These are phyloP conservation scores for Apostichopus parvimensis DNA, from an alignment of 35 echinoderm and acorn worm genomes.

Conservation along the genomic window DNA sequence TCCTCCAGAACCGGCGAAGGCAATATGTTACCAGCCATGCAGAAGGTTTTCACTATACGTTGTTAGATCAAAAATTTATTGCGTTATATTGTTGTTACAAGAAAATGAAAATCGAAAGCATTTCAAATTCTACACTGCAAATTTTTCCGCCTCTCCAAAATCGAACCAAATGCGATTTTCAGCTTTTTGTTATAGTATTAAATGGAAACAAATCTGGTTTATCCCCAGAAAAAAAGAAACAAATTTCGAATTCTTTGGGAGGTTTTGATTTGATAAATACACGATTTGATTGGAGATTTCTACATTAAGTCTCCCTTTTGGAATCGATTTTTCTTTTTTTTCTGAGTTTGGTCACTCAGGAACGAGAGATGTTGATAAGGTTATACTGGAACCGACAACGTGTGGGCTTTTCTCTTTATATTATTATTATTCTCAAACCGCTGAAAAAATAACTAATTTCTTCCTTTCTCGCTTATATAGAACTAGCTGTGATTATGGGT, in stretches of 20 bases:
- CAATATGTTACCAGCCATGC: conserved; percentile 34
- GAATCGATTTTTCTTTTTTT: neutral
- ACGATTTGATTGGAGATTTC: conserved; percentile 14
- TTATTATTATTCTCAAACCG: too few relatives aligned
- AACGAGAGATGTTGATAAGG: too few relatives aligned
- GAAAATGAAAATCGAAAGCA: conserved; percentile 41
- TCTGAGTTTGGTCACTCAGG: neutral
- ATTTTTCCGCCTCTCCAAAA: conserved; percentile 18
- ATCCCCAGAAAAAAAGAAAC: conserved; percentile 1
- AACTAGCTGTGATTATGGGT: too few relatives aligned
- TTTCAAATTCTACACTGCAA: conserved; percentile 23
- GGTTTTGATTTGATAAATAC: conserved; percentile 37
- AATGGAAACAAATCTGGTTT: conserved; percentile 52
- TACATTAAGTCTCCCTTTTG: neutral
- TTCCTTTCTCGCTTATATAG: too few relatives aligned
- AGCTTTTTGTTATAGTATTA: conserved; percentile 51
- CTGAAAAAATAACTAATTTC: too few relatives aligned
- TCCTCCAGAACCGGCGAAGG: conserved; percentile 8
- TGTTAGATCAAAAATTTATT: conserved; percentile 48
- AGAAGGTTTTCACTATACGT: conserved; percentile 3
- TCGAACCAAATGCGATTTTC: conserved; percentile 44
- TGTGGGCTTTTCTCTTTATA: too few relatives aligned
- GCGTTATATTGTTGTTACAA: conserved; percentile 49
- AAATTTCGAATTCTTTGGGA: conserved; percentile 39
- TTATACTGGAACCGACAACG: too few relatives aligned